phyloP scores from a whole-genome alignment of 2,888 invertebrate genomes.

The Tachina lurida region DNA sequence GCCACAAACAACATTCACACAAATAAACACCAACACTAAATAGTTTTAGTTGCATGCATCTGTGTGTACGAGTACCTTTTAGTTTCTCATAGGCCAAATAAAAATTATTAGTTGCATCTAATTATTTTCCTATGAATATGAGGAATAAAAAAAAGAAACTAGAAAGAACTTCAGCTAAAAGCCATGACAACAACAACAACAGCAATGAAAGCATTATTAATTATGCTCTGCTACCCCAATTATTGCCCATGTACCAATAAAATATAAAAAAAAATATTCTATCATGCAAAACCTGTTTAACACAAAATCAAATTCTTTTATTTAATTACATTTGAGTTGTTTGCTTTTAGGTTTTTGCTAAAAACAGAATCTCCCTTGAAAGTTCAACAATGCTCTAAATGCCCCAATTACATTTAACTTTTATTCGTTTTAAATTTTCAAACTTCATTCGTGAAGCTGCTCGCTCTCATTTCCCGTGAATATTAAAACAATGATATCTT shows the following conservation, averaged over 20 bases:
- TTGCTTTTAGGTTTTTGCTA: constrained; percentile 1
- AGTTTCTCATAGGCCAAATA: constrained; percentile 59
- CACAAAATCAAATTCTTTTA: constrained; percentile 62
- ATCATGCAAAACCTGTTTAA: constrained; percentile 45
- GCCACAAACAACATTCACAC: constrained; percentile 27
- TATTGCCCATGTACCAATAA: not conserved
- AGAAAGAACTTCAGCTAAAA: constrained; percentile 14
- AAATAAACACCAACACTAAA: constrained; percentile 12
- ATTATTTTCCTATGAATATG: constrained; percentile 37
- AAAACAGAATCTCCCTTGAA: not conserved
- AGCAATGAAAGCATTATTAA: constrained; percentile 7
- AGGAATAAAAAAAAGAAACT: not conserved
- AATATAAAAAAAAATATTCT: not conserved
- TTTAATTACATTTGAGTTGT: constrained; percentile 20
- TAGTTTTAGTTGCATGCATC: constrained; percentile 32
- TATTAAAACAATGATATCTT: not conserved
- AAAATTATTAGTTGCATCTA: constrained; percentile 51
- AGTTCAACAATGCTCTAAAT: not conserved
- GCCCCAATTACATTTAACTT: not conserved
- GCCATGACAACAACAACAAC: constrained; percentile 5
- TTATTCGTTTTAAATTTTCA: not conserved
- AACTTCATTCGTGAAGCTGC: not conserved
- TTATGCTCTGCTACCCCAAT: constrained; percentile 13
- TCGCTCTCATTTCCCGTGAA: not conserved
- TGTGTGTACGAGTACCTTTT: constrained; percentile 24